Percentiles rank a stretch among this genome's conserved stretches.
These are phyloP conservation scores for Cephus cinctus DNA, from an alignment of 1,140 invertebrate species.

Conservation along the genomic window DNA sequence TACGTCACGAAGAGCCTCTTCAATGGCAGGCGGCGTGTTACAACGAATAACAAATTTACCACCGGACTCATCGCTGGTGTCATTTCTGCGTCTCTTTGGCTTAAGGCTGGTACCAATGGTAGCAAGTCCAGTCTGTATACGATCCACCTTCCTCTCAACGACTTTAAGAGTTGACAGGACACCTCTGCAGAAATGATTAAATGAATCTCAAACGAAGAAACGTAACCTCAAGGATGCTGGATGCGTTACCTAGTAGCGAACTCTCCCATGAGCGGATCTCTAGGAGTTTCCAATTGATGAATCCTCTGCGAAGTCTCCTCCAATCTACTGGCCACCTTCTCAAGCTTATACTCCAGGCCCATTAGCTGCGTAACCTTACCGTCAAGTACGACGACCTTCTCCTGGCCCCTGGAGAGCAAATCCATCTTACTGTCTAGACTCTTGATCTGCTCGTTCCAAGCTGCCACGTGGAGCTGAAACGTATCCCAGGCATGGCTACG, in stretches of 20 bases:
- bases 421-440: constrained; percentile 52
- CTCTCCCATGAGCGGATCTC: constrained; percentile 29
- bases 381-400: constrained; percentile 39
- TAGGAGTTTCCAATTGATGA: constrained; percentile 5
- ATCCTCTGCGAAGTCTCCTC: constrained; percentile 13
- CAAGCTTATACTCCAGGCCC: constrained; percentile 38
- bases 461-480: constrained; percentile 51
- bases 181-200: too few relatives aligned
- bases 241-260: constrained; percentile 21
- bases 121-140: constrained; percentile 9
- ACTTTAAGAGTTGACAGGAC: constrained; percentile 42
- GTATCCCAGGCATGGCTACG: constrained; percentile 53
- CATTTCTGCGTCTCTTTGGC: constrained; percentile 11
- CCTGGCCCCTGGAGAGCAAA: constrained; percentile 37
- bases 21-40: constrained; percentile 26
- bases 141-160: constrained; percentile 42
- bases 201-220: not conserved
- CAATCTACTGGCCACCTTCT: constrained; percentile 31
- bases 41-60: constrained; percentile 30
- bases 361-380: constrained; percentile 33
- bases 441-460: constrained; percentile 56
- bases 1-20: constrained; percentile 37
- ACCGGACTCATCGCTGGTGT: not conserved
- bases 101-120: constrained; percentile 7
- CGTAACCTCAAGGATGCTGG: constrained; percentile 2